Conservation (phyloP, 1,140 invertebrate species). For the Parapsyche elsis region DNA sequence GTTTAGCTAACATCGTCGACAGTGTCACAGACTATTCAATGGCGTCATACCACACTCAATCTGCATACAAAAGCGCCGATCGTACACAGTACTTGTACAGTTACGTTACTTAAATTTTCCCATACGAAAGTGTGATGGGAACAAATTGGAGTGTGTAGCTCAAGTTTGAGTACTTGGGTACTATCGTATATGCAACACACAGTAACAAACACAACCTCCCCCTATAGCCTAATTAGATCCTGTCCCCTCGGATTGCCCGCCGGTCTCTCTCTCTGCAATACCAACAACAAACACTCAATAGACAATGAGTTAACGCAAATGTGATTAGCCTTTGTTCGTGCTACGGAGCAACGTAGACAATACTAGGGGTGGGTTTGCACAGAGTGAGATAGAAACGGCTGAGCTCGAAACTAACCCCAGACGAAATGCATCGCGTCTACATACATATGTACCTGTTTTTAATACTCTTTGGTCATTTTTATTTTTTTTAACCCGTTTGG, state of each 20-base stretch:
- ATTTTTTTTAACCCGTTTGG: neutral
- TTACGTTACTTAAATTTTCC: no score
- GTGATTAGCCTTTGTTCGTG: constrained; percentile 55
- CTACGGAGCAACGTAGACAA: constrained; percentile 7
- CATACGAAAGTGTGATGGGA: no score
- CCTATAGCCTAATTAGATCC: constrained; percentile 51
- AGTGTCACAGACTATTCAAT: no score
- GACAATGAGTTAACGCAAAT: constrained; percentile 57
- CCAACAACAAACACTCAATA: constrained; percentile 56
- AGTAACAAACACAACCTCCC: neutral
- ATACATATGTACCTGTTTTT: neutral
- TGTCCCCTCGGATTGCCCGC: constrained; percentile 43
- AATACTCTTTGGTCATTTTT: neutral
- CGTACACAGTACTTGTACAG: no score
- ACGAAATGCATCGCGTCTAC: neutral
- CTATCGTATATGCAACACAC: neutral
- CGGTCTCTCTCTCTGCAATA: neutral
- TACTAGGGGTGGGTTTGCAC: neutral
- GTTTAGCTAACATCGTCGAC: no score
- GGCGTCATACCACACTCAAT: no score
- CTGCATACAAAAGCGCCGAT: no score
- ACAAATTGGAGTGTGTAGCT: no score
- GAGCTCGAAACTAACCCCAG: neutral
- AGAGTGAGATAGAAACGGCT: neutral
- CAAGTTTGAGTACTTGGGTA: no score